phyloP scores from a whole-genome alignment of 2,113 vertebrate genomes.

The Pseudonaja textilis region DNA sequence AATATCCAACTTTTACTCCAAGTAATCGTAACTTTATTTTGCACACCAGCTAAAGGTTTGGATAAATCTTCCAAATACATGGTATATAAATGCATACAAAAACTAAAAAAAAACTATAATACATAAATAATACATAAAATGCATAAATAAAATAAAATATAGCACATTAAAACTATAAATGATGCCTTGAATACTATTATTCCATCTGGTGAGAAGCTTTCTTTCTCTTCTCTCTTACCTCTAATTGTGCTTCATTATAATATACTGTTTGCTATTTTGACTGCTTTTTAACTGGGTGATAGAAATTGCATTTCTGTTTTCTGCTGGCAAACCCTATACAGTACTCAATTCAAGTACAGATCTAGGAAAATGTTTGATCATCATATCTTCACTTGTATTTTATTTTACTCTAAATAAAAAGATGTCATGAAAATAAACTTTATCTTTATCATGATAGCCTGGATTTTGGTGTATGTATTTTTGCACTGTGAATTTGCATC shows the following conservation, averaged over 20 bases:
- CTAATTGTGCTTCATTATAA: background rate
- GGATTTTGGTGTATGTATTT: background rate
- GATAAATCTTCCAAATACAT: background rate
- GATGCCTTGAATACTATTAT: background rate
- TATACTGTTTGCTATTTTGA: background rate
- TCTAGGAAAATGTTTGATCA: background rate
- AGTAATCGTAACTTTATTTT: background rate
- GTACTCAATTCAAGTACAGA: background rate
- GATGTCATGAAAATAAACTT: background rate
- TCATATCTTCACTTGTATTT: background rate
- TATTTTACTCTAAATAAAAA: background rate
- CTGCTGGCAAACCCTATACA: background rate
- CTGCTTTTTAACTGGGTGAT: background rate
- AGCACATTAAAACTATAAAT: background rate
- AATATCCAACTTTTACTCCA: no score
- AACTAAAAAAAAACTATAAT: background rate
- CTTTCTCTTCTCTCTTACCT: background rate
- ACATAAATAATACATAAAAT: background rate
- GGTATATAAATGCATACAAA: background rate
- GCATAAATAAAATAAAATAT: background rate
- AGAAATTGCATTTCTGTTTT: background rate
- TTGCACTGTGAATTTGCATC: background rate
- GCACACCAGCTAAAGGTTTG: background rate
- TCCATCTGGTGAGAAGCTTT: background rate
- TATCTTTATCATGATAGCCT: background rate